These are phyloP conservation scores for Maniola jurtina DNA, from an alignment of 1,140 invertebrate genomes.

Conservation along the genomic window DNA sequence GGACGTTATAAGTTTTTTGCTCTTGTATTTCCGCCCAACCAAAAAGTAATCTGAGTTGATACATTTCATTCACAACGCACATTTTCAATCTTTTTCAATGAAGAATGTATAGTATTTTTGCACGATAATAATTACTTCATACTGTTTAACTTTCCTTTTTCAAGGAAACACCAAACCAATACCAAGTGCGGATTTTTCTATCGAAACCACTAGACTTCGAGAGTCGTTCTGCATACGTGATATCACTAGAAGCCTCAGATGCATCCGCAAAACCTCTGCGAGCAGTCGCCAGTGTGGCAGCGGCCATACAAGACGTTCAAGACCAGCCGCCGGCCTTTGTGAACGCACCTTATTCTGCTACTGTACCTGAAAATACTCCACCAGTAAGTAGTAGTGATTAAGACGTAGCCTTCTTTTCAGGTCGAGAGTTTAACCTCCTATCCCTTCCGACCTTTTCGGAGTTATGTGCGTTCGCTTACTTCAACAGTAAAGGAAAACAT, in stretches of 20 bases:
- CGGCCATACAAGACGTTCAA: conserved; percentile 87
- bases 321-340: conserved; percentile 90
- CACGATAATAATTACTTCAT: no score
- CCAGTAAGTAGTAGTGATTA: conserved; percentile 62
- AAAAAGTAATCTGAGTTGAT: no score
- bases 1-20: no score
- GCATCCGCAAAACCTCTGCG: conserved; percentile 81
- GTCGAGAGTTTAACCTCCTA: no score
- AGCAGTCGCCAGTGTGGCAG: conserved; percentile 84
- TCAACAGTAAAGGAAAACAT: neutral
- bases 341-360: conserved; percentile 88
- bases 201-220: conserved; percentile 86
- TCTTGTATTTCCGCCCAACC: no score
- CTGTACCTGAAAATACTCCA: conserved; percentile 85
- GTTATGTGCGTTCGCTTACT: no score
- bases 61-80: no score
- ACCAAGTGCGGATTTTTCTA: conserved; percentile 83
- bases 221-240: conserved; percentile 84
- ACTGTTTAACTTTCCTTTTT: conserved; percentile 11
- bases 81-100: no score
- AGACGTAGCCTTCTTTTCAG: neutral
- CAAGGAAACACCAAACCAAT: conserved; percentile 84
- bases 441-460: no score
- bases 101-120: no score
- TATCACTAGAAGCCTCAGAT: conserved; percentile 84